Evolutionary conservation across 2,888 invertebrate genomes (phyloP).

Genomic region (Microctonus aethiopoides): DNA sequence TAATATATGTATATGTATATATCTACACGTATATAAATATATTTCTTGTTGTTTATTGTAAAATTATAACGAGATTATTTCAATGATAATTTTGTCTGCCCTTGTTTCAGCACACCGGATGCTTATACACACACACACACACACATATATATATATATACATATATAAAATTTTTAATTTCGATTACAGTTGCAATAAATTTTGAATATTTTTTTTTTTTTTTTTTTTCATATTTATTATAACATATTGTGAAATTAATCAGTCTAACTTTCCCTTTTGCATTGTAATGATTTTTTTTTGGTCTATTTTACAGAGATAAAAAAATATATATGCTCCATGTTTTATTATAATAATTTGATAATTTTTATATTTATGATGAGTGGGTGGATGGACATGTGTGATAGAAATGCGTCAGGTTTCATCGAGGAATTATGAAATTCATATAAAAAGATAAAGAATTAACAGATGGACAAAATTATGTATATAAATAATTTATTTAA

Average conservation of each 20-base stretch:
- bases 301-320: neutral
- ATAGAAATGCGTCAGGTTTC: neutral
- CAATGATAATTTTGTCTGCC: neutral
- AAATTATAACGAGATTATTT: neutral
- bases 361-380: neutral
- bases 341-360: neutral
- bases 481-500: neutral
- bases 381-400: neutral
- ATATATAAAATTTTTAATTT: too few species aligned
- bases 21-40: too few species aligned
- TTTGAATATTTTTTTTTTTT: too few species aligned
- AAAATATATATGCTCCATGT: neutral
- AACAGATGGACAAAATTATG: neutral
- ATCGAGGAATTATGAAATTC: neutral
- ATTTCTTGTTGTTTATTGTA: too few species aligned
- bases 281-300: too few species aligned
- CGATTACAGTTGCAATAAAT: too few species aligned
- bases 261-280: too few species aligned
- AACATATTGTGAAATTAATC: too few species aligned
- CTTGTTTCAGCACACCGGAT: neutral
- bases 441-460: neutral
- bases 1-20: neutral
- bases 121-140: neutral
- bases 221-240: too few species aligned
- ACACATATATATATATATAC: too few species aligned